Evolutionary conservation across 1,140 invertebrate species (phyloP), one percentile per base, ranked within the genome.

Genomic region (Macrobrachium nipponense): DNA sequence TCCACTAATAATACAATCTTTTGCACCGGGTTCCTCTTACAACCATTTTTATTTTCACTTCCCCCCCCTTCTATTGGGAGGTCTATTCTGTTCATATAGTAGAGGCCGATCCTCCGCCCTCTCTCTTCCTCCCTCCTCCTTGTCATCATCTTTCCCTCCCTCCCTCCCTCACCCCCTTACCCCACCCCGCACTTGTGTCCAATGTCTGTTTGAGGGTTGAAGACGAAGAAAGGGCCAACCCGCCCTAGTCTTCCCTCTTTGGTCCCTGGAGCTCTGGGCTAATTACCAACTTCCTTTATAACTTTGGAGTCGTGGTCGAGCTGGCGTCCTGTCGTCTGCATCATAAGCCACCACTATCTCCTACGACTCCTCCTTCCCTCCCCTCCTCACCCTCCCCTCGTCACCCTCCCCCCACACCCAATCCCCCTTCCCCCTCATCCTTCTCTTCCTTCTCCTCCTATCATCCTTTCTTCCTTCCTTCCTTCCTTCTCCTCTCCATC

Each of bases 221-320:
- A 36, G 27, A 36, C 27, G 27, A 36, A 36, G 27, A 36, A 36
- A 36, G 27, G 27, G 27, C 27, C 27, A 36, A 36, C 27, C 27
- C 27, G 27, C 27, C 27, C 27, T 36, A 36, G 27, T 36, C 27
- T 36, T 36, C 51, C 51, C 51, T 51, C 51, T 51, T 51, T 51
- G n/a, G 68, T 70, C 68, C 68, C 68, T 70, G 23, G 68, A 70
- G 68, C 68, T 23, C 68, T 70, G 68, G n/a, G 68, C 68, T 70
- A 70, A 70, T 70, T 70, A 70, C 68, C 68, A 70, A 70, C 68
- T 70, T 70, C 68, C 68, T 70, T 70, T 70, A 70, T 70, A 70
- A 70, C 68, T 70, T 70, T 27, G 68, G 68, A 70, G 68, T 70
- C 68, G 68, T 70, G 68, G 68, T 70, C 36, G 68, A 70, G 68